Conservation (phyloP, 2,113 vertebrate species). For the Oreochromis spilurus region DNA sequence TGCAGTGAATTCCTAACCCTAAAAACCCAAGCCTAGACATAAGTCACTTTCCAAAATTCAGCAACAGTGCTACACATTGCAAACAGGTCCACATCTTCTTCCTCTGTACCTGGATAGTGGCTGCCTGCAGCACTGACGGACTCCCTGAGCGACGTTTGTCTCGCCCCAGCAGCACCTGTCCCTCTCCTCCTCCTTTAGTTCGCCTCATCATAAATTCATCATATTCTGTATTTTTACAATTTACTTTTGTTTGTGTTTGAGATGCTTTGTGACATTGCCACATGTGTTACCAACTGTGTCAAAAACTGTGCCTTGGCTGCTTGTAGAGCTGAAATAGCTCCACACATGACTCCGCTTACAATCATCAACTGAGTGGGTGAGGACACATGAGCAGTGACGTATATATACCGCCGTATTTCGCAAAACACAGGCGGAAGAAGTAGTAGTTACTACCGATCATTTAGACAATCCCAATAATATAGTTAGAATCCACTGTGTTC, state of each 20-base stretch:
- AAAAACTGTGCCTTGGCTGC: neutral
- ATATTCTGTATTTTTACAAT: neutral
- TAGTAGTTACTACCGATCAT: neutral
- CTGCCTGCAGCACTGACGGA: neutral
- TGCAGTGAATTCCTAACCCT: neutral
- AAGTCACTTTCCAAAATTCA: neutral
- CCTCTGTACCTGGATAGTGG: neutral
- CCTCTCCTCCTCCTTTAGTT: neutral
- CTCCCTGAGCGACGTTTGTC: neutral
- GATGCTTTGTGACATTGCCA: neutral
- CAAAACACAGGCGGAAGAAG: neutral
- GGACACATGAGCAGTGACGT: neutral
- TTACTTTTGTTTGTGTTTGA: neutral
- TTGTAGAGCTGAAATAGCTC: neutral
- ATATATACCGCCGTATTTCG: rapidly evolving
- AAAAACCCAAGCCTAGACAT: neutral
- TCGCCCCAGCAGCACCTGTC: neutral
- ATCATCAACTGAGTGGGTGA: neutral
- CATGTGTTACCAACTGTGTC: neutral
- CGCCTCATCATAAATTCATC: neutral
- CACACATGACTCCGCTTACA: neutral
- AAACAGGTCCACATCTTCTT: neutral
- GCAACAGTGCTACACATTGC: neutral
- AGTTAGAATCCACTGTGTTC: neutral
- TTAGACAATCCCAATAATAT: neutral